Conservation (phyloP, 1,140 invertebrate genomes). For the Musca domestica region DNA sequence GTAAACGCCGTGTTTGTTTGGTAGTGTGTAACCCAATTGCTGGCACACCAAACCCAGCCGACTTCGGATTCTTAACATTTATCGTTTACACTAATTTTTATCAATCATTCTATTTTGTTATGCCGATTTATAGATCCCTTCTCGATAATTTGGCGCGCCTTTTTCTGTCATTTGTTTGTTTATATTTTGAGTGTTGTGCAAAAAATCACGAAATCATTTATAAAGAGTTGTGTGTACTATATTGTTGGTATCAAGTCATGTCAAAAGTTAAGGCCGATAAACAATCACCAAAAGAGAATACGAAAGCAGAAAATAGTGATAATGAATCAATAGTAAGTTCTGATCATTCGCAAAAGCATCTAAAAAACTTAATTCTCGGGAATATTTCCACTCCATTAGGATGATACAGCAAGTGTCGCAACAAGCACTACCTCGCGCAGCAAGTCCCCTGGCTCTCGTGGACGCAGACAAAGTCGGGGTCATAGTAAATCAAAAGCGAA, state of each 20-base stretch:
- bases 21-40: no score
- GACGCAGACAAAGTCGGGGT: slow-evolving; percentile 39
- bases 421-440: slow-evolving; percentile 51
- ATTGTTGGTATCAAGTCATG: slow-evolving; percentile 25
- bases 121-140: no score
- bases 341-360: background rate
- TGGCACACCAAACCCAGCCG: no score
- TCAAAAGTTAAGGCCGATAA: slow-evolving; percentile 44
- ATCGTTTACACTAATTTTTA: no score
- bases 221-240: background rate
- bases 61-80: no score
- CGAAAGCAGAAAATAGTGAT: slow-evolving; percentile 39
- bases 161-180: slow-evolving; percentile 5
- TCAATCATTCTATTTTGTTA: no score
- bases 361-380: background rate
- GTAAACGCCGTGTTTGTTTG: no score
- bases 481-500: slow-evolving; percentile 41
- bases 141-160: background rate
- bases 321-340: slow-evolving; percentile 49
- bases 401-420: slow-evolving; percentile 47
- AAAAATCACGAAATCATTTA: background rate
- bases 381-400: slow-evolving; percentile 28
- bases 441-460: slow-evolving; percentile 44
- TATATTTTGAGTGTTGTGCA: slow-evolving; percentile 1
- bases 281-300: slow-evolving; percentile 26